Base-by-base conservation (phyloP, 1,140 invertebrate species). In the Drosophila sucinea region DNA sequence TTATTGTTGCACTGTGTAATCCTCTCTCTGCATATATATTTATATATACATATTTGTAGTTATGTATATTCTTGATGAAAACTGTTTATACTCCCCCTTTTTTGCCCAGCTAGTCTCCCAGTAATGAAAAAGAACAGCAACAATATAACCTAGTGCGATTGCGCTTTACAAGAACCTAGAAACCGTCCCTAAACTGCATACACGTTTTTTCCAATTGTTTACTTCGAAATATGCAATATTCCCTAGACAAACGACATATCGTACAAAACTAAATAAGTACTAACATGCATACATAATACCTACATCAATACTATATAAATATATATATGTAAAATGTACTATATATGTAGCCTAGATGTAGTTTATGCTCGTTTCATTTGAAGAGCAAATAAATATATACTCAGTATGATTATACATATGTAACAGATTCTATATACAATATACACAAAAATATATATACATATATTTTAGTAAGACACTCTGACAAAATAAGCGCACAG, bases 201-300 rank as follows among this genome's bases (percentile, higher is more conserved):
- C 74, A 78, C 65, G 55, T 68, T 73, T 78, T 78, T 62, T 81
- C 74, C 67, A 47, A 56, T 6, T 58, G 25, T 58, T 68, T 73
- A 60, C 29, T 73, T 73, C 62, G 41, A 74, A 64, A 63, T 38
- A 38, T 38, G 35, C 8, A 70, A 56, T 68, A 73, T 70, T 74
- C 84, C 84, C 84, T 87, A 87, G 84, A 89, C 73, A 87, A 87
- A 87, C 84, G 44, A 51, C 44, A 87, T 87, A 87, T 87, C 84
- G 84, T 87, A 87, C 84, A 87, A 87, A 87, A 51, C 84, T 80
- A 68, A 74, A 83, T 70, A 89, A 75, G 71, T 86, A 80, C 73
- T 77, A 79, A 77, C 67, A 73, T 62, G 73, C 60, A 79, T 66
- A 32, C 66, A 79, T 61, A 71, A 60, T 79, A 77, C 60, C 68